Conservation (phyloP, 2,113 vertebrate genomes). For the Anguilla rostrata region DNA sequence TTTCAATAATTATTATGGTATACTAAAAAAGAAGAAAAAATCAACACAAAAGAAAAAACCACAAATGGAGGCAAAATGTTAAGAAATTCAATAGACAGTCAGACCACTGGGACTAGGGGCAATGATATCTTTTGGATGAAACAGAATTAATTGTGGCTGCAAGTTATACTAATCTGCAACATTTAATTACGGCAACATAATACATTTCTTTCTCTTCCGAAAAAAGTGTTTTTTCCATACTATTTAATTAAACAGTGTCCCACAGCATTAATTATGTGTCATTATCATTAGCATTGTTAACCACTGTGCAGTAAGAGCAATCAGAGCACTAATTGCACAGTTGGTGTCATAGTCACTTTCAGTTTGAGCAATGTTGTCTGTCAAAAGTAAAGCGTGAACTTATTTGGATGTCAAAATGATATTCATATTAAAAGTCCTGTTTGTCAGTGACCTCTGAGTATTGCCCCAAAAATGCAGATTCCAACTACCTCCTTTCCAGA, state of each 20-base stretch:
- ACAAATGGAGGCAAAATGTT: background rate
- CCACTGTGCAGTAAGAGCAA: background rate
- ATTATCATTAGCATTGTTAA: background rate
- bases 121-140: background rate
- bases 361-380: background rate
- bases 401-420: background rate
- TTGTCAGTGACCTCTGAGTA: background rate
- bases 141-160: background rate
- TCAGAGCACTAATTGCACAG: background rate
- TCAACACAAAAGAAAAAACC: background rate
- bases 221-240: background rate
- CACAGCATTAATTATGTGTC: background rate
- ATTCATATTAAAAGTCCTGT: conserved; percentile 1
- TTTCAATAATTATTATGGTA: background rate
- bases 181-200: background rate
- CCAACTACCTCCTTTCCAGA: conserved; percentile 15
- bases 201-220: background rate
- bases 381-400: background rate
- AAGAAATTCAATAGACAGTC: background rate
- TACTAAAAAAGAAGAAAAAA: background rate
- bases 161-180: background rate
- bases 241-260: background rate
- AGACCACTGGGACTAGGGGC: too few species aligned
- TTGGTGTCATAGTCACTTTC: background rate
- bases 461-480: background rate